Evolutionary conservation across 2,113 vertebrate species (phyloP).

Genomic region (Rhineura floridana): DNA sequence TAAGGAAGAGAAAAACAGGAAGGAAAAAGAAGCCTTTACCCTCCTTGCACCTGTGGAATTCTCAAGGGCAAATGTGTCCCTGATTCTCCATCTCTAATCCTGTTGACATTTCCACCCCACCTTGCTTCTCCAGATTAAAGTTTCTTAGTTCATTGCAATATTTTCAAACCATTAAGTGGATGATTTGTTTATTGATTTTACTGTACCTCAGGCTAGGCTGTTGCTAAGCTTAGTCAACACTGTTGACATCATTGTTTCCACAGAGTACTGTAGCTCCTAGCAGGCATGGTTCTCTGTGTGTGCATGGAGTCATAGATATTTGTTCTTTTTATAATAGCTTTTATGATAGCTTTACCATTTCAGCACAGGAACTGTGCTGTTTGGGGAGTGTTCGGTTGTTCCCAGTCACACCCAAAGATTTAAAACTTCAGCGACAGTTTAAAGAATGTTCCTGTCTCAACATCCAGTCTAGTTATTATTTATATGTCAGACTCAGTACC

Average conservation of each 20-base stretch:
- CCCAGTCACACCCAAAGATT: background rate
- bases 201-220: background rate
- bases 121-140: no score
- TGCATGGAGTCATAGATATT: background rate
- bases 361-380: background rate
- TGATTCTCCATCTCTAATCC: background rate
- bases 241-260: conserved; percentile 11
- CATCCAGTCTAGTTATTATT: background rate
- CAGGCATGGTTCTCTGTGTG: background rate
- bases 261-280: background rate
- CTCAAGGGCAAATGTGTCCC: background rate
- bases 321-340: background rate
- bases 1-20: background rate
- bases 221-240: background rate
- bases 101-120: no score
- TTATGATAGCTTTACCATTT: background rate
- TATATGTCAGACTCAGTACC: background rate
- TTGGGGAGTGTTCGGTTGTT: background rate
- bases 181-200: background rate
- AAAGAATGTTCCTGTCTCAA: background rate
- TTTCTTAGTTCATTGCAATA: background rate
- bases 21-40: background rate
- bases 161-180: conserved; percentile 6
- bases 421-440: background rate
- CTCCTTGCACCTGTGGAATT: background rate